These are phyloP conservation scores for Arvicanthis niloticus DNA, from an alignment of 2,113 vertebrate genomes.

Conservation along the genomic window DNA sequence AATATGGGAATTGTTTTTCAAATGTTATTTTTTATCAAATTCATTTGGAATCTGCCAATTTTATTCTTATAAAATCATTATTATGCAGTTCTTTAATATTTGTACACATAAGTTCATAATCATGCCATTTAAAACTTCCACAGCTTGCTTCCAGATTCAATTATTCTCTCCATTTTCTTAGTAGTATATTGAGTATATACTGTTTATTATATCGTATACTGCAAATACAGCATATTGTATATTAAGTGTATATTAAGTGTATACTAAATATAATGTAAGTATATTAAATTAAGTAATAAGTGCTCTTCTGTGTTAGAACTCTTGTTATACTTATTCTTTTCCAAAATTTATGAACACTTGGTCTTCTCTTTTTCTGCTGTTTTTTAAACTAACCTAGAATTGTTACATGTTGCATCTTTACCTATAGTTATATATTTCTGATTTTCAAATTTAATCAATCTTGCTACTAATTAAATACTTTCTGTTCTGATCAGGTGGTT, in stretches of 20 bases:
- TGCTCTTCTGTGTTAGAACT: not conserved
- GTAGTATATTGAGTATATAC: not conserved
- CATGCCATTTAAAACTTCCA: not conserved
- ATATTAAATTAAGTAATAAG: not conserved
- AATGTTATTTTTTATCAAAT: not conserved
- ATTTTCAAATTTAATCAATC: not conserved
- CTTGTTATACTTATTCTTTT: not conserved
- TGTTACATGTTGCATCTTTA: not conserved
- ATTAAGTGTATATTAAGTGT: too few relatives aligned
- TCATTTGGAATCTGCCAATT: not conserved
- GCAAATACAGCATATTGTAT: too few relatives aligned
- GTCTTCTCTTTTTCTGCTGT: not conserved
- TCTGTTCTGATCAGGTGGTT: not conserved
- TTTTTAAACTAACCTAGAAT: not conserved
- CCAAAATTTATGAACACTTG: not conserved
- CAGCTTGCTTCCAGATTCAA: not conserved
- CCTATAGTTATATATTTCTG: not conserved
- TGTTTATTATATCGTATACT: too few relatives aligned
- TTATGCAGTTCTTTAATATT: not conserved
- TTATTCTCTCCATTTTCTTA: not conserved
- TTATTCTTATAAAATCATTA: not conserved
- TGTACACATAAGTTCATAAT: not conserved
- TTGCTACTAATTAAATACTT: not conserved
- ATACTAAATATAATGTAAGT: too few relatives aligned
- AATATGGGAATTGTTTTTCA: not conserved